These are phyloP conservation scores for Cynaeus angustus DNA, from an alignment of 2,888 invertebrate species.

Conservation along the genomic window DNA sequence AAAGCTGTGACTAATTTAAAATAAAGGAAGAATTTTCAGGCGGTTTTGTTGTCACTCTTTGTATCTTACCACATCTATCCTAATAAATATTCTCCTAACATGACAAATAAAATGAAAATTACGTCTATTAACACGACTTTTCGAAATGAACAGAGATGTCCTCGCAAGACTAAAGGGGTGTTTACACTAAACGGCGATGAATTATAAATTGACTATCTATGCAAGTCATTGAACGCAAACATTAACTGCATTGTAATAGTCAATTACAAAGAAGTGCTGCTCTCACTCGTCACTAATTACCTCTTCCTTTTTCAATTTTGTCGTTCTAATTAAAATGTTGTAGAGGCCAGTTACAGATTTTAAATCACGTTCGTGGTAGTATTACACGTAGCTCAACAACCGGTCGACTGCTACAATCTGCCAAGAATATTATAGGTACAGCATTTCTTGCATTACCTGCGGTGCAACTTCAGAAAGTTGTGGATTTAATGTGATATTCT, in stretches of 20 bases:
- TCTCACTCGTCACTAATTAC: slow-evolving; percentile 1
- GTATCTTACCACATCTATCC: neutral
- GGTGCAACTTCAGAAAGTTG: slow-evolving; percentile 33
- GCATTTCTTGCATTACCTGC: slow-evolving; percentile 17
- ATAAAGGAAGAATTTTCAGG: slow-evolving; percentile 34
- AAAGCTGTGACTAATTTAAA: slow-evolving; percentile 45
- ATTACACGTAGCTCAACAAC: slow-evolving; percentile 4
- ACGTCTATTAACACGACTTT: neutral
- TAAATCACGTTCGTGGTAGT: slow-evolving; percentile 8
- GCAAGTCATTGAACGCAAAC: slow-evolving; percentile 1
- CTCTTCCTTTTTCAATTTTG: slow-evolving; percentile 2
- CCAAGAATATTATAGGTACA: slow-evolving; percentile 12
- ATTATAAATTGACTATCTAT: no score
- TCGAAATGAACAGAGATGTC: neutral
- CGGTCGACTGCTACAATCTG: no score
- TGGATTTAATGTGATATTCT: slow-evolving; percentile 22
- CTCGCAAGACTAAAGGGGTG: neutral
- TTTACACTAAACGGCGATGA: no score
- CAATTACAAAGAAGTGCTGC: slow-evolving; percentile 1
- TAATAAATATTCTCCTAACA: neutral
- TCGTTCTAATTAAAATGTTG: neutral
- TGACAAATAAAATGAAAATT: neutral
- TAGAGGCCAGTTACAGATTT: slow-evolving; percentile 10
- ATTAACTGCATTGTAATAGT: neutral
- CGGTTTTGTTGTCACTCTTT: slow-evolving; percentile 8